Evolutionary conservation across 2,888 invertebrate species (phyloP).

Genomic region (Tryphoninae sp.): DNA sequence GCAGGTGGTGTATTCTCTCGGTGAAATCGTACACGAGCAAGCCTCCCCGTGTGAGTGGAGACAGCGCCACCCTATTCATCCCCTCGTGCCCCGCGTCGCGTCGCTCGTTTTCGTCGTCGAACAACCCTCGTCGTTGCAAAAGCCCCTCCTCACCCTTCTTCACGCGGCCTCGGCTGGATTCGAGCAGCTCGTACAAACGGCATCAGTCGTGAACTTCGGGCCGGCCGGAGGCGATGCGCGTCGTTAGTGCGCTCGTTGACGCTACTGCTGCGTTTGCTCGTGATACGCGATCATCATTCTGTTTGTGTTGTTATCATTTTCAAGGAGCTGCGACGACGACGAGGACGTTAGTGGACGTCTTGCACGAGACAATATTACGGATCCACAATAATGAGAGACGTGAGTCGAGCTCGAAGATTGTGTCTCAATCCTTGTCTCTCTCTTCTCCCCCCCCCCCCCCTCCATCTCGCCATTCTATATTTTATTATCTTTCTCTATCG

Average conservation of each 20-base stretch:
- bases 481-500: background rate
- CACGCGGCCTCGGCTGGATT: constrained; percentile 38
- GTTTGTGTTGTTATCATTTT: constrained; percentile 52
- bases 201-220: constrained; percentile 75
- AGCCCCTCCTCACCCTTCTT: constrained; percentile 6
- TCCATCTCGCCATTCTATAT: background rate
- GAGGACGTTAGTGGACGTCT: constrained; percentile 4
- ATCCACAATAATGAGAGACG: constrained; percentile 66
- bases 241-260: constrained; percentile 61
- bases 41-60: background rate
- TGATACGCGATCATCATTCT: constrained; percentile 21
- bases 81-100: constrained; percentile 10
- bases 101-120: constrained; percentile 47
- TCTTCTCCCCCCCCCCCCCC: background rate
- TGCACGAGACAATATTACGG: constrained; percentile 48
- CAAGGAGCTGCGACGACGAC: constrained; percentile 26
- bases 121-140: constrained; percentile 39
- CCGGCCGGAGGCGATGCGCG: constrained; percentile 70
- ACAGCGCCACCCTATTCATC: constrained; percentile 36
- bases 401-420: constrained; percentile 58
- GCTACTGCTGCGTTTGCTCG: constrained; percentile 58
- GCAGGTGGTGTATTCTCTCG: constrained; percentile 56
- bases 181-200: constrained; percentile 64
- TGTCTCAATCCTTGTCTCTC: background rate
- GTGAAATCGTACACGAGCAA: constrained; percentile 5